Evolutionary conservation across 2,113 vertebrate genomes (phyloP).

Genomic region (Mirounga angustirostris): DNA sequence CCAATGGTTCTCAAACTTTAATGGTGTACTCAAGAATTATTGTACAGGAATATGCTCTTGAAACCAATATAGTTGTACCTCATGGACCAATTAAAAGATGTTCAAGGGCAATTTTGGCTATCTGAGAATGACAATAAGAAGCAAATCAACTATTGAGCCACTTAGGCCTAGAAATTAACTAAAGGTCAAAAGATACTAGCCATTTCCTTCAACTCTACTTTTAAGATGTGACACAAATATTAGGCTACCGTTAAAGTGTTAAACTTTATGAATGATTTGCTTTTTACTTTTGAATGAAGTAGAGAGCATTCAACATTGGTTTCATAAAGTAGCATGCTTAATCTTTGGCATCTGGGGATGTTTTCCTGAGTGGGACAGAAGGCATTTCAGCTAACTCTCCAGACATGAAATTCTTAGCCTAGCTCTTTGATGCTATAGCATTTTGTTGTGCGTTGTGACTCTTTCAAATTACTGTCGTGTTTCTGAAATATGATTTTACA

Average conservation of each 20-base stretch:
- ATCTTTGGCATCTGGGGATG: not conserved
- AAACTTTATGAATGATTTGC: not conserved
- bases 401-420: not conserved
- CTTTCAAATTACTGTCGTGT: not conserved
- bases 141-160: not conserved
- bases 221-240: not conserved
- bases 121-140: slow-evolving; percentile 50
- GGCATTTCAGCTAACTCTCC: not conserved
- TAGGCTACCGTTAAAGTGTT: not conserved
- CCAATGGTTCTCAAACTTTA: not conserved
- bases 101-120: not conserved
- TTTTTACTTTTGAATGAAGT: slow-evolving; percentile 46
- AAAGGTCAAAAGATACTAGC: not conserved
- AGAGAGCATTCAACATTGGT: not conserved
- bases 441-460: slow-evolving; percentile 2
- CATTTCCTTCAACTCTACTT: not conserved
- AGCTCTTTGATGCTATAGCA: not conserved
- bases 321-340: not conserved
- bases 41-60: not conserved
- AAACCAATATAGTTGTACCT: not conserved
- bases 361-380: not conserved
- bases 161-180: not conserved
- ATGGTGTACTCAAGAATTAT: not conserved
- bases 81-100: not conserved
- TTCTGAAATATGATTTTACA: slow-evolving; percentile 7